Percentiles rank a stretch among this genome's conserved stretches.
phyloP scores from a whole-genome alignment of 2,797 vertebrate genomes.

The Peromyscus melanophrys region DNA sequence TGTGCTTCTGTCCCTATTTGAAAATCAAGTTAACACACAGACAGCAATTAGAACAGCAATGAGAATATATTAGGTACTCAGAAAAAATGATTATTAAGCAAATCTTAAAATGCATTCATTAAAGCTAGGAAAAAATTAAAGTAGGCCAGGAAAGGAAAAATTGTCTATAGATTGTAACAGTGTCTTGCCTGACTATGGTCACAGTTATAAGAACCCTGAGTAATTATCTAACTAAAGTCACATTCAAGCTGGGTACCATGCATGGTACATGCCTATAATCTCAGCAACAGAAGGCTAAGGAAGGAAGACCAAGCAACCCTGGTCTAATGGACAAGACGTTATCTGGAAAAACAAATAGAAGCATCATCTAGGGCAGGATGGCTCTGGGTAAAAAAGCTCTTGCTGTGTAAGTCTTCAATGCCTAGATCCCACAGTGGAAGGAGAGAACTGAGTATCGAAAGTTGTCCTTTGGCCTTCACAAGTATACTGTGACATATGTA shows the following conservation, averaged over 20 bases:
- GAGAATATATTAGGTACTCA: background rate
- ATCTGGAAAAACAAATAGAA: background rate
- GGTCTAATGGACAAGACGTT: background rate
- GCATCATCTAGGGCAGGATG: background rate
- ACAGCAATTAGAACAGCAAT: background rate
- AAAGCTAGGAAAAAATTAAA: slow-evolving; percentile 37
- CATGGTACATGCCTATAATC: background rate
- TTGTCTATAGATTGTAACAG: background rate
- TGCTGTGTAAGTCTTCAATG: background rate
- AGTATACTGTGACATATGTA: background rate
- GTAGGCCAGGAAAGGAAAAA: slow-evolving; percentile 45
- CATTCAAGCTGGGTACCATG: background rate
- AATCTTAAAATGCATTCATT: slow-evolving; percentile 23
- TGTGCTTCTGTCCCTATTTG: background rate
- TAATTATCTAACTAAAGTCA: background rate
- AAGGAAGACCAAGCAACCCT: background rate
- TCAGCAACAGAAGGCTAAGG: background rate
- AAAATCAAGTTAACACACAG: background rate
- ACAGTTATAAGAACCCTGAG: background rate
- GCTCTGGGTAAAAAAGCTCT: background rate
- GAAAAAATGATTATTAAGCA: background rate
- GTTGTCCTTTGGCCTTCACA: background rate
- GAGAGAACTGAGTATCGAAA: background rate
- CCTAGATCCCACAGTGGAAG: background rate
- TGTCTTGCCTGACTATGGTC: background rate